Evolutionary conservation across 2,888 invertebrate genomes (phyloP).

Genomic region (Xanthia togata): DNA sequence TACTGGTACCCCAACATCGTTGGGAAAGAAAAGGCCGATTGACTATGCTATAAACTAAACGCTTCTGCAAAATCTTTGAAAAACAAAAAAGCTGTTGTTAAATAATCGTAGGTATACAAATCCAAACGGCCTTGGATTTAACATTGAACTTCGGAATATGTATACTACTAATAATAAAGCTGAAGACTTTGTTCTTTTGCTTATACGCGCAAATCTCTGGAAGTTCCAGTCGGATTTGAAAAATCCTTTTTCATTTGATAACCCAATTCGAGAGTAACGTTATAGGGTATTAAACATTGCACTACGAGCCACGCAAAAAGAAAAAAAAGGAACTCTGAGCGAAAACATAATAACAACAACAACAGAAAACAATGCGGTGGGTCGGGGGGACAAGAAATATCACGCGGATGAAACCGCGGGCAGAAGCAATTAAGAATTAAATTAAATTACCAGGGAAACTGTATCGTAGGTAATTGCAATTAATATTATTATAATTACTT

Average conservation of each 20-base stretch:
- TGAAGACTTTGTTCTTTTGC: neutral
- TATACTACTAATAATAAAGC: neutral
- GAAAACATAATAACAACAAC: too few relatives aligned
- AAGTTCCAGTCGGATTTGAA: neutral
- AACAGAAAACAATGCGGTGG: too few relatives aligned
- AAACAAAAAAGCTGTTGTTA: too few relatives aligned
- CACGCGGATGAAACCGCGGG: neutral
- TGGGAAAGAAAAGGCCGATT: too few relatives aligned
- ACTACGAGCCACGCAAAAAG: neutral
- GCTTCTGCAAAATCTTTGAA: too few relatives aligned
- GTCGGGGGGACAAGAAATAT: neutral
- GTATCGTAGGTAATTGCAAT: neutral
- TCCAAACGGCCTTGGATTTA: neutral
- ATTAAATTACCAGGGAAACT: neutral
- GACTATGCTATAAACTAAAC: too few relatives aligned
- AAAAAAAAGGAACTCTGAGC: neutral
- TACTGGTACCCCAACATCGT: too few relatives aligned
- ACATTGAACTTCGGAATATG: neutral
- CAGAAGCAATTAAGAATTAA: neutral
- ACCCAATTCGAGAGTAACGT: neutral
- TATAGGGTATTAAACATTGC: neutral
- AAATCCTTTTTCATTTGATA: neutral
- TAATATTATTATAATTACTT: slow-evolving; percentile 4
- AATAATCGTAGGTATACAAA: neutral
- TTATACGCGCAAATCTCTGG: neutral